phyloP scores from a whole-genome alignment of 1,140 invertebrate genomes.

The Forficula auricularia region DNA sequence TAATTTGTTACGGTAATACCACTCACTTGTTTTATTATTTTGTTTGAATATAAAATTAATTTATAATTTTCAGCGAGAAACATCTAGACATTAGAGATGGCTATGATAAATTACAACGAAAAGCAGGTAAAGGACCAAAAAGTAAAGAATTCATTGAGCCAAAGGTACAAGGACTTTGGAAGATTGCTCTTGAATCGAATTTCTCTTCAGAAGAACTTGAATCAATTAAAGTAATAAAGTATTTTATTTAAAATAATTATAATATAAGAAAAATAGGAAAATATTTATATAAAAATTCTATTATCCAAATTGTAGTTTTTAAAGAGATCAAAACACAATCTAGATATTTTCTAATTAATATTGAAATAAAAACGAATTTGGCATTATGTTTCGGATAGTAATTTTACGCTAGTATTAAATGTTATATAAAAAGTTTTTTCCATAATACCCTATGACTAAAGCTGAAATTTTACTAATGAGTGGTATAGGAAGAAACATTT shows the following conservation, averaged over 20 bases:
- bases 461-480: no score
- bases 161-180: slow-evolving; percentile 76
- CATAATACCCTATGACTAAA: no score
- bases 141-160: slow-evolving; percentile 75
- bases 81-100: slow-evolving; percentile 60
- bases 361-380: no score
- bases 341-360: no score
- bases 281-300: no score
- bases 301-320: not conserved
- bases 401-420: no score
- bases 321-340: not conserved
- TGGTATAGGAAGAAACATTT: no score
- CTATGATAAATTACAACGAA: slow-evolving; percentile 57
- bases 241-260: not conserved
- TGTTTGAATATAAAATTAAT: slow-evolving; percentile 1
- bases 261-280: not conserved
- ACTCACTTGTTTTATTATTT: no score
- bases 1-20: slow-evolving; percentile 36
- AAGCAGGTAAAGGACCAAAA: slow-evolving; percentile 52
- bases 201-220: slow-evolving; percentile 65
- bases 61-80: slow-evolving; percentile 37
- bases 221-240: slow-evolving; percentile 49
- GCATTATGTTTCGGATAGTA: no score
- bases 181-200: slow-evolving; percentile 54
- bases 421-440: no score